Percentiles rank a stretch among this genome's conserved stretches.
Evolutionary conservation across 1,140 invertebrate genomes (phyloP).

Genomic region (Trichonephila clavipes): DNA sequence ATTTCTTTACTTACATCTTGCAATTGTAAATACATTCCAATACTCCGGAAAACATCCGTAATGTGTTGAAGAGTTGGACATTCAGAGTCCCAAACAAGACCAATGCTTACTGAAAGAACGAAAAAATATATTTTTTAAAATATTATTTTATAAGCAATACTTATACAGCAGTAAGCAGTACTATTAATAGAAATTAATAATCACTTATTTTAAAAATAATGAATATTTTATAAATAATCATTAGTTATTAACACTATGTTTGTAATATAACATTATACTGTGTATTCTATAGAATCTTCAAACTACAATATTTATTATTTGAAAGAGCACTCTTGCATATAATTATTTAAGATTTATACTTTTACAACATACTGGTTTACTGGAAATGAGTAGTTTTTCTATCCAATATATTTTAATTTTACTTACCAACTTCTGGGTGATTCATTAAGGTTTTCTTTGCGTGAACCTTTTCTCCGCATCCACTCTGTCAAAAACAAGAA

Average conservation of each 20-base stretch:
- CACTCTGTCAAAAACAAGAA: slow-evolving; percentile 85
- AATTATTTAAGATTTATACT: too few species aligned
- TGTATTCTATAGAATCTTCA: too few species aligned
- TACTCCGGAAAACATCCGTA: slow-evolving; percentile 92
- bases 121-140: neutral
- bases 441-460: slow-evolving; percentile 94
- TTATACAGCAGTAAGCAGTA: neutral
- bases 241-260: too few species aligned
- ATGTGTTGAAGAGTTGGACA: slow-evolving; percentile 93
- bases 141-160: neutral
- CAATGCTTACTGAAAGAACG: slow-evolving; percentile 88
- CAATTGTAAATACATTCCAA: slow-evolving; percentile 91
- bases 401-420: neutral
- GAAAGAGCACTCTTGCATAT: too few species aligned
- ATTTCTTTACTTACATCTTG: slow-evolving; percentile 86
- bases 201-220: too few species aligned
- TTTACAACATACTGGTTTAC: too few species aligned
- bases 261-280: too few species aligned
- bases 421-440: slow-evolving; percentile 88
- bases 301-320: too few species aligned
- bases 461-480: slow-evolving; percentile 95
- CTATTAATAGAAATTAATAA: too few species aligned
- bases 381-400: too few species aligned
- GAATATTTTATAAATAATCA: too few species aligned
- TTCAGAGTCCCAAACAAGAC: slow-evolving; percentile 98